phyloP scores from a whole-genome alignment of 1,140 invertebrate species.

The Drosophila teissieri region DNA sequence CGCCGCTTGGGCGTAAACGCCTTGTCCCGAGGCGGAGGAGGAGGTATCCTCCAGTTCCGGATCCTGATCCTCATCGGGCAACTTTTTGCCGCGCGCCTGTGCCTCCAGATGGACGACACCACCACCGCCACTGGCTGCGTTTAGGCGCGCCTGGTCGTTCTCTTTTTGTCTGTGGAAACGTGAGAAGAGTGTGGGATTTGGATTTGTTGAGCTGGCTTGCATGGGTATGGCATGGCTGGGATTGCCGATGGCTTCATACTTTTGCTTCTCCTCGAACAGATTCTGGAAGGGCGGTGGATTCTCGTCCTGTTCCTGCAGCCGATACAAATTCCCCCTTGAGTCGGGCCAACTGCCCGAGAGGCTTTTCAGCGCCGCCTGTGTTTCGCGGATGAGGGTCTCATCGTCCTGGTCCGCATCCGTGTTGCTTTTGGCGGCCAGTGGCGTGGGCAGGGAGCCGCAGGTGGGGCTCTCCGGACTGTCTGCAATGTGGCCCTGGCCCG shows the following conservation, averaged over 20 bases:
- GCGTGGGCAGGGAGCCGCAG: neutral
- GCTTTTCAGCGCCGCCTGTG: slow-evolving; percentile 93
- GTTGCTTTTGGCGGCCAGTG: slow-evolving; percentile 29
- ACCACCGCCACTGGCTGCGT: slow-evolving; percentile 44
- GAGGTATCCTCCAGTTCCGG: slow-evolving; percentile 1
- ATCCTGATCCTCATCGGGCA: neutral
- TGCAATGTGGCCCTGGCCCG: slow-evolving; percentile 19
- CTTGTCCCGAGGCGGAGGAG: neutral
- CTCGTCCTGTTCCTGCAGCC: slow-evolving; percentile 88
- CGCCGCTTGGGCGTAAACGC: slow-evolving; percentile 87
- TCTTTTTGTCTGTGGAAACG: slow-evolving; percentile 84
- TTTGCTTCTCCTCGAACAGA: slow-evolving; percentile 92
- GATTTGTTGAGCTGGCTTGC: slow-evolving; percentile 7
- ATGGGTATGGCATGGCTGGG: slow-evolving; percentile 13
- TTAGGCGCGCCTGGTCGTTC: slow-evolving; percentile 80
- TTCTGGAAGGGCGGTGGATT: slow-evolving; percentile 93
- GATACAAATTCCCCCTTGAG: slow-evolving; percentile 87
- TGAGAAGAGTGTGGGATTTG: slow-evolving; percentile 46
- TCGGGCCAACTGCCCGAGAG: slow-evolving; percentile 92
- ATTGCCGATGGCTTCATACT: slow-evolving; percentile 62
- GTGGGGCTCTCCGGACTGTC: slow-evolving; percentile 44
- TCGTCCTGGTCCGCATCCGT: slow-evolving; percentile 87
- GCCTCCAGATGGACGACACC: neutral
- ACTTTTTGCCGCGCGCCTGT: slow-evolving; percentile 14
- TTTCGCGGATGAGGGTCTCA: slow-evolving; percentile 92